Base-by-base conservation (phyloP, 2,888 invertebrate species). In the Nemurella pictetii region DNA sequence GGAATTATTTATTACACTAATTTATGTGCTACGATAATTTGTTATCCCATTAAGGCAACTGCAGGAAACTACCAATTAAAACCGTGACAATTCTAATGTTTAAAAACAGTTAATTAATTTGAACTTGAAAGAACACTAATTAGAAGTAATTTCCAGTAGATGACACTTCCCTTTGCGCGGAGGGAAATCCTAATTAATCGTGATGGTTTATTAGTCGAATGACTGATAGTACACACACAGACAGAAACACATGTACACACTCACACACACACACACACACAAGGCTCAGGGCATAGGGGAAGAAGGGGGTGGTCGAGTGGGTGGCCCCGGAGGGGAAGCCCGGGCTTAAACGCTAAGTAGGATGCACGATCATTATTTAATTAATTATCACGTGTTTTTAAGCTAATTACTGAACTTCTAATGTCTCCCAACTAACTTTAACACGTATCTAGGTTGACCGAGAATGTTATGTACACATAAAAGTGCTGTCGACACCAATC, bases 81-180 rank as follows among this genome's bases (percentile, higher is more conserved):
- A 82, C 36, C 26, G 29, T 29, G 27, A 30, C 28, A 72, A 27
- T 25, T 72, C 81, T 15, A 36, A 35, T 81, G 81, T 81, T 86
- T 85, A 84, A 86, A 85, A 86, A 85, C 83, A 85, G 85, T 86
- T 86, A 86, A 86, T 86, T 86, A 86, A 86, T 86, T 86, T 85
- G 85, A 86, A 86, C 86, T 86, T 85, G 86, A 30, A 74, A 72
- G 28, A 73, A 83, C 55, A 84, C 85, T 86, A 86, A 86, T 86
- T 86, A 85, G 83, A 83, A 82, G 85, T 86, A 85, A 85, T 85
- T 85, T 82, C 26, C 12, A 26, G 4, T 26, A 72, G 29, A 26
- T 27, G 82, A 82, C 82, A 82, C 82, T 82, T 82, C 82, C 36
- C 82, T 82, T 82, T 7, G 20, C n/a, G 5, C n/a, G 82, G 82